These are phyloP conservation scores for Planococcus citri DNA, from an alignment of 1,140 invertebrate species.

Conservation along the genomic window DNA sequence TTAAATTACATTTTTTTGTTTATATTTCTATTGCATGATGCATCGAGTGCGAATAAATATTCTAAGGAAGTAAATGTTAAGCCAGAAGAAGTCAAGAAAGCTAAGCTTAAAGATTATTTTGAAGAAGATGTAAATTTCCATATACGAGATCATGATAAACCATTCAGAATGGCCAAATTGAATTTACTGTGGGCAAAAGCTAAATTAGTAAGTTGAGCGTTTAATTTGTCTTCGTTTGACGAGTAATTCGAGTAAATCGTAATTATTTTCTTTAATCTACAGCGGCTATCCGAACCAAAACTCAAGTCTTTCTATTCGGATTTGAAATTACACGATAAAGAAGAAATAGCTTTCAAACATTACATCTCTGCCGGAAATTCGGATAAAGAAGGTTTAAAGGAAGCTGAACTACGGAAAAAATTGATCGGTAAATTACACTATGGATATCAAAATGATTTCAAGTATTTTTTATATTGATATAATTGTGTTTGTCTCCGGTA, in stretches of 20 bases:
- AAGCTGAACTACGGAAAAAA: slow-evolving; percentile 65
- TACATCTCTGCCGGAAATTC: slow-evolving; percentile 57
- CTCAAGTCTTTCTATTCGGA: slow-evolving; percentile 75
- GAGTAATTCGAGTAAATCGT: slow-evolving; percentile 21
- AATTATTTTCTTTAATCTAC: slow-evolving; percentile 29
- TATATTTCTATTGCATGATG: not conserved
- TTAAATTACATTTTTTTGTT: no score
- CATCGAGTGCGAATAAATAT: not conserved
- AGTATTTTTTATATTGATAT: slow-evolving; percentile 17
- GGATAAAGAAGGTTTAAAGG: slow-evolving; percentile 77
- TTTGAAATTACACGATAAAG: slow-evolving; percentile 81
- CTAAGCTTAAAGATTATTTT: slow-evolving; percentile 18
- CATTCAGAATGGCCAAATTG: slow-evolving; percentile 71
- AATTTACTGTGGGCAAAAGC: slow-evolving; percentile 76
- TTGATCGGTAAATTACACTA: slow-evolving; percentile 47
- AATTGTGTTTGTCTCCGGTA: slow-evolving; percentile 25
- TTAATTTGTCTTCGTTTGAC: slow-evolving; percentile 8
- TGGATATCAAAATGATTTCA: not conserved
- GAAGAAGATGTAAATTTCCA: slow-evolving; percentile 27
- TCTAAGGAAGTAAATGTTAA: not conserved
- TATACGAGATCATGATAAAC: slow-evolving; percentile 52
- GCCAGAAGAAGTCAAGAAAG: no score
- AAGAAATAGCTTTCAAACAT: slow-evolving; percentile 72
- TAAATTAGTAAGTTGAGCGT: slow-evolving; percentile 47
- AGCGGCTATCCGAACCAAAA: slow-evolving; percentile 72